A percentile compares a stretch with the other conserved stretches of the same genome.
Conservation (phyloP, 2,113 vertebrate genomes). For the Notothenia rossii region DNA sequence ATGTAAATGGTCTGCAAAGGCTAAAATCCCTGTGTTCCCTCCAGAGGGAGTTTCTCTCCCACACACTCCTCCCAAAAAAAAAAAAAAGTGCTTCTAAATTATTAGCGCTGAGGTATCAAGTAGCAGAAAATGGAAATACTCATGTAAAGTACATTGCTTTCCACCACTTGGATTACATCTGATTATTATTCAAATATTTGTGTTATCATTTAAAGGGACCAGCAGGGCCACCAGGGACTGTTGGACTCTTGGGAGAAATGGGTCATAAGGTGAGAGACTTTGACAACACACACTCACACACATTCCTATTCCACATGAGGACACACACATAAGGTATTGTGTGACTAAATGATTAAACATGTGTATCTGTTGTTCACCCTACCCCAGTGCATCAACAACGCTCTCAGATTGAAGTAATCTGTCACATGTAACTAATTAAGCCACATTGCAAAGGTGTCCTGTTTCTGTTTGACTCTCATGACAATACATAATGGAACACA, state of each 20-base stretch:
- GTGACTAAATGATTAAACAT: conserved; percentile 48
- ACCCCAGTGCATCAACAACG: conserved; percentile 38
- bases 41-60: no score
- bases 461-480: conserved; percentile 5
- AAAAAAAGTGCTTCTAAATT: no score
- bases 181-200: conserved; percentile 19
- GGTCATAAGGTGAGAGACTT: conserved; percentile 89
- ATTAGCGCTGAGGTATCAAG: no score
- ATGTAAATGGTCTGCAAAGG: no score
- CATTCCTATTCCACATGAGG: background rate
- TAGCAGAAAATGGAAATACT: no score
- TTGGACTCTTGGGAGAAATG: conserved; percentile 91
- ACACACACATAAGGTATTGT: conserved; percentile 26
- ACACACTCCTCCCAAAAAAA: no score
- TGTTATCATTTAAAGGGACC: conserved; percentile 87
- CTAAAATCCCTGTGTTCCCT: no score
- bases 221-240: conserved; percentile 88
- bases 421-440: conserved; percentile 32
- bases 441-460: conserved; percentile 1
- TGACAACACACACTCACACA: background rate
- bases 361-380: conserved; percentile 53
- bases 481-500: conserved; percentile 8
- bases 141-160: no score
- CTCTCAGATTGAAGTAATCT: conserved; percentile 44
- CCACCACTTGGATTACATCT: background rate